A percentile compares a stretch with the other conserved stretches of the same genome.
Conservation (phyloP, 2,888 invertebrate species). For the Drosophila paracracens region DNA sequence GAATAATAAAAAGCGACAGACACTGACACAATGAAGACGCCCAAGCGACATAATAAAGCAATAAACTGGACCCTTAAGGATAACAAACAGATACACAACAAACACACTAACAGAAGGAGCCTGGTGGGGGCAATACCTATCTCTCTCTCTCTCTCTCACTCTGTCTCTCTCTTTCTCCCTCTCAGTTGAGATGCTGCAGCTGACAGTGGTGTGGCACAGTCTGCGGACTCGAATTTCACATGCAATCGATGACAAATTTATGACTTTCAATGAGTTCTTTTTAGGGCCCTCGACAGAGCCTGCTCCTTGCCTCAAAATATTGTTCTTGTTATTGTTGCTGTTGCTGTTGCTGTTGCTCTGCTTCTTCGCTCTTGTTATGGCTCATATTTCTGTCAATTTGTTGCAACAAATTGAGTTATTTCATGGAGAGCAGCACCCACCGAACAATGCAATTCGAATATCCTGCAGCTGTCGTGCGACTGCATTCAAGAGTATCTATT, state of each 20-base stretch:
- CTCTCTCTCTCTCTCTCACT: not conserved
- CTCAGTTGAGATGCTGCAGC: conserved; percentile 39
- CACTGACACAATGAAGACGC: conserved; percentile 64
- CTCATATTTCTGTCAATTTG: conserved; percentile 80
- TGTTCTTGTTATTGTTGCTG: not conserved
- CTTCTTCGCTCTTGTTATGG: conserved; percentile 14
- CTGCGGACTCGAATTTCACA: conserved; percentile 70
- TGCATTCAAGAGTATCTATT: conserved; percentile 71
- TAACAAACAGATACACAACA: conserved; percentile 65
- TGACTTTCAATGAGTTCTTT: conserved; percentile 63
- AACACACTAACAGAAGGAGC: conserved; percentile 24
- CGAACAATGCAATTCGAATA: conserved; percentile 32
- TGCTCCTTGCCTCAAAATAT: not conserved
- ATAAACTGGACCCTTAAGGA: conserved; percentile 70
- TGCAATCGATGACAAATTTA: conserved; percentile 81
- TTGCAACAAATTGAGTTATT: conserved; percentile 74
- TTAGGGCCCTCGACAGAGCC: conserved; percentile 33
- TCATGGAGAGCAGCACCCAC: conserved; percentile 21
- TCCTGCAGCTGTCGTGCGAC: conserved; percentile 51
- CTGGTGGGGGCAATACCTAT: not conserved
- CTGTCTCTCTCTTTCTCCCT: not conserved
- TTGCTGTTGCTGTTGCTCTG: not conserved
- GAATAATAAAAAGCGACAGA: conserved; percentile 25
- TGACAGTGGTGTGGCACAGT: conserved; percentile 41
- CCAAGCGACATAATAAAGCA: conserved; percentile 77